These are phyloP conservation scores for Danio jaintianensis DNA, from an alignment of 2,797 vertebrate genomes.

Conservation along the genomic window DNA sequence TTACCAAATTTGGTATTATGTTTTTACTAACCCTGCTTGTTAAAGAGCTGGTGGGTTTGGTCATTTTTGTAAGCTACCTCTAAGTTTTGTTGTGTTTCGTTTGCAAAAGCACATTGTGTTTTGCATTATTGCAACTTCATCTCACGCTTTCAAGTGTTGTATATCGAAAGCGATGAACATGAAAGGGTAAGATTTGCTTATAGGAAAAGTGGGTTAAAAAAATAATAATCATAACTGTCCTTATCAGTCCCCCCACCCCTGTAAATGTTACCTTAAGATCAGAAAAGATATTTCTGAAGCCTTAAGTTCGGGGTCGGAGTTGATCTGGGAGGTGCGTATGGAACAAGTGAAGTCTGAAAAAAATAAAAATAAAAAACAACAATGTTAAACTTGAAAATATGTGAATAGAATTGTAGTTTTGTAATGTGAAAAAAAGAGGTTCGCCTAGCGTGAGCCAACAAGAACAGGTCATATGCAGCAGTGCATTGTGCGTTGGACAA, in stretches of 20 bases:
- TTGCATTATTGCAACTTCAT: constrained; percentile 83
- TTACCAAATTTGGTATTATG: constrained; percentile 88
- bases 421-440: constrained; percentile 83
- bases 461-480: constrained; percentile 78
- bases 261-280: constrained; percentile 68
- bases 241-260: constrained; percentile 66
- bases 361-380: constrained; percentile 70
- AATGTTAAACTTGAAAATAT: constrained; percentile 83
- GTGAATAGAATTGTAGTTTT: constrained; percentile 87
- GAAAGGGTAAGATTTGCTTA: constrained; percentile 71
- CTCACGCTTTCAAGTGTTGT: constrained; percentile 80
- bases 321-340: constrained; percentile 65
- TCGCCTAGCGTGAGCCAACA: constrained; percentile 67
- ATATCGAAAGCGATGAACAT: constrained; percentile 78
- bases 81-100: constrained; percentile 77
- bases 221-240: constrained; percentile 68
- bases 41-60: constrained; percentile 76
- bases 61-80: constrained; percentile 93
- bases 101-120: constrained; percentile 81
- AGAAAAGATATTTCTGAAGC: constrained; percentile 82
- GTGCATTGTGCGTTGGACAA: constrained; percentile 83
- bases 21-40: constrained; percentile 74
- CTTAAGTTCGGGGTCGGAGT: constrained; percentile 79
- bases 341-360: constrained; percentile 73
- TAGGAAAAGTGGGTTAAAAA: constrained; percentile 66